Conservation (phyloP, 1,140 invertebrate genomes). For the Bombus difficillimus region DNA sequence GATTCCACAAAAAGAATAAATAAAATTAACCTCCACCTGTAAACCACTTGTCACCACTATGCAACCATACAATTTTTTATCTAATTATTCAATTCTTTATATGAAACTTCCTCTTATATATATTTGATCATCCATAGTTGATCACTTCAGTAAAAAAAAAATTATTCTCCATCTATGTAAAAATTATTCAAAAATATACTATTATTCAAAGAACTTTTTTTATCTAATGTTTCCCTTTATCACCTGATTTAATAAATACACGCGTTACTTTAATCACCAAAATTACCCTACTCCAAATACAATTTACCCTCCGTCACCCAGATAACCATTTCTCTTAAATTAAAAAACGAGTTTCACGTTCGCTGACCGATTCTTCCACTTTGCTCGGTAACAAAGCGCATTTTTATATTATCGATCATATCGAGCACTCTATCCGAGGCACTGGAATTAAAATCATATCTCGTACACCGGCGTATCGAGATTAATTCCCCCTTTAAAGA, state of each 20-base stretch:
- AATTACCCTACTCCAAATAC: neutral
- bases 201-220: neutral
- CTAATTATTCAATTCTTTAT: no score
- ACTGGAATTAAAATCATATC: neutral
- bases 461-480: neutral
- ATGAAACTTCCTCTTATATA: no score
- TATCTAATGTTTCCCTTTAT: neutral
- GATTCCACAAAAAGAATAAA: no score
- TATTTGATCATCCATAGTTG: no score
- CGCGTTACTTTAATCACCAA: neutral
- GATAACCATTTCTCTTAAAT: neutral
- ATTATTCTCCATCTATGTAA: no score
- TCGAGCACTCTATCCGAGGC: neutral
- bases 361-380: neutral
- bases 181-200: no score
- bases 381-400: neutral
- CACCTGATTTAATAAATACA: neutral
- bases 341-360: neutral
- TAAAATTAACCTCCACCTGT: no score
- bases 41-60: no score
- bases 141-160: no score
- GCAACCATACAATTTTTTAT: no score
- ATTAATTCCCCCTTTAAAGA: constrained; percentile 4
- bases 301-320: neutral
- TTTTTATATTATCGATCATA: neutral